Evolutionary conservation across 2,113 vertebrate species (phyloP).

Genomic region (Elaphurus davidianus): DNA sequence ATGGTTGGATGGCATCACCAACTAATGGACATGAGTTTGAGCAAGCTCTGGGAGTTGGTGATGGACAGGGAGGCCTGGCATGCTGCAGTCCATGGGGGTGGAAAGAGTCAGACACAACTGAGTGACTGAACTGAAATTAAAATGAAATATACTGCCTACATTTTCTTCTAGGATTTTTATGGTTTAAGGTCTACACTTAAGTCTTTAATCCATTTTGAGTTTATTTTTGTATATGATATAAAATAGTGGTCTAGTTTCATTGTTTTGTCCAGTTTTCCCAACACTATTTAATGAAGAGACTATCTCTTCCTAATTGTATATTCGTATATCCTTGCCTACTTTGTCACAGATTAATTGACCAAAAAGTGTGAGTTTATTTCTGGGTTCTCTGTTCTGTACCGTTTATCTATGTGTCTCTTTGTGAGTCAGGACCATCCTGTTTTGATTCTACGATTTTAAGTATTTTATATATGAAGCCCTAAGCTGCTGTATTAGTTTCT

Average conservation of each 20-base stretch:
- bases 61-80: neutral
- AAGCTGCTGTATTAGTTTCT: neutral
- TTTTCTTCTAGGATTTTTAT: neutral
- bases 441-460: neutral
- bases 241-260: neutral
- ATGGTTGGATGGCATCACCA: neutral
- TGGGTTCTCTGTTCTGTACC: neutral
- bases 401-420: neutral
- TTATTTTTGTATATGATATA: neutral
- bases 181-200: neutral
- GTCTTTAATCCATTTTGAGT: neutral
- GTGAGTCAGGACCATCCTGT: neutral
- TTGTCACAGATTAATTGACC: neutral
- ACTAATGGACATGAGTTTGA: neutral
- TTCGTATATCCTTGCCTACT: neutral
- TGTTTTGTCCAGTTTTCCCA: neutral
- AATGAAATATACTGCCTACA: neutral
- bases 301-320: neutral
- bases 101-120: neutral
- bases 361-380: neutral
- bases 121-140: neutral
- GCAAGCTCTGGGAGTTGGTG: neutral
- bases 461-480: neutral
- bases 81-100: neutral
- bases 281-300: neutral